Conservation (phyloP, 2,797 vertebrate species). For the Galago senegalensis region DNA sequence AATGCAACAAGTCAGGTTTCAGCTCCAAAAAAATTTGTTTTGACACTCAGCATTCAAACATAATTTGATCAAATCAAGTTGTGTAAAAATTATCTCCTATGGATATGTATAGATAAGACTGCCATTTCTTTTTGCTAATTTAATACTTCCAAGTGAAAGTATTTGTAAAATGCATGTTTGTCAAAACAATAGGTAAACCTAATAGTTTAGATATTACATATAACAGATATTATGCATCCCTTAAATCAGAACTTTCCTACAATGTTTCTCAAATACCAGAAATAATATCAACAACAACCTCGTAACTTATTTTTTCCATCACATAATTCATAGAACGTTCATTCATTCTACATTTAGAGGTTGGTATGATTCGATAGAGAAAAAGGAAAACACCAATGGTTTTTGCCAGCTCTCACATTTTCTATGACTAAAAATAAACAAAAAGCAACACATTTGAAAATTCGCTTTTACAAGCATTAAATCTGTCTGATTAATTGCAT, state of each 20-base stretch:
- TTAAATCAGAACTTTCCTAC: not conserved
- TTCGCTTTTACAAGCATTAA: constrained; percentile 32
- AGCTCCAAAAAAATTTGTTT: constrained; percentile 18
- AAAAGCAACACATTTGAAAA: constrained; percentile 1
- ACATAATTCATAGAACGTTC: not conserved
- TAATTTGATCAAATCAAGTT: not conserved
- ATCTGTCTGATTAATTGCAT: not conserved
- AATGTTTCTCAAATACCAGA: constrained; percentile 47
- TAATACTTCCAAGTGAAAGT: constrained; percentile 13
- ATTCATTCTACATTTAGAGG: constrained; percentile 29
- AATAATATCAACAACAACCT: constrained; percentile 14
- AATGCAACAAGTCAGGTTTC: not conserved
- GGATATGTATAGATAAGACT: not conserved
- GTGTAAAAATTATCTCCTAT: not conserved
- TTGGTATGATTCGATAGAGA: not conserved
- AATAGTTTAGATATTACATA: not conserved
- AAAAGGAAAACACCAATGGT: not conserved
- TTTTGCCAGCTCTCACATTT: constrained; percentile 23
- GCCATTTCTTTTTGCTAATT: constrained; percentile 34
- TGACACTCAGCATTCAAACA: not conserved
- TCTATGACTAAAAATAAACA: constrained; percentile 49
- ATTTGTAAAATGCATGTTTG: not conserved
- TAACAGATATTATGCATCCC: not conserved
- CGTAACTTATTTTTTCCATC: not conserved
- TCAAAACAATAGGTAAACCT: constrained; percentile 44